These are phyloP conservation scores for Chironomus striatipennis DNA, from an alignment of 1,140 invertebrate genomes.

Conservation along the genomic window DNA sequence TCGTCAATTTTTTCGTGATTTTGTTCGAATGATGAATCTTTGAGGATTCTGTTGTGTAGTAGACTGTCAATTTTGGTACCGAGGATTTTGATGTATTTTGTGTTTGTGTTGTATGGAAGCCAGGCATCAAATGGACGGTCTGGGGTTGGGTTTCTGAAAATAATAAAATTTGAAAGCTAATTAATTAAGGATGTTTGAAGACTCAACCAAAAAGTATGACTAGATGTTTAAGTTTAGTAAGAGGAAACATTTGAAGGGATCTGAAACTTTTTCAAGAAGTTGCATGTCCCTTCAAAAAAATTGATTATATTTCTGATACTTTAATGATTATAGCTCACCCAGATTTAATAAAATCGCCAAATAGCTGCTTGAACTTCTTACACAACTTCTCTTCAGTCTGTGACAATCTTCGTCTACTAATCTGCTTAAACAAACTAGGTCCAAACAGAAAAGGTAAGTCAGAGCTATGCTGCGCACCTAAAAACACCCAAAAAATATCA, in stretches of 20 bases:
- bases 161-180: conserved; percentile 16
- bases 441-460: conserved; percentile 57
- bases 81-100: conserved; percentile 41
- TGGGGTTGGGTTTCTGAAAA: conserved; percentile 43
- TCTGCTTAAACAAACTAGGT: conserved; percentile 51
- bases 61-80: conserved; percentile 28
- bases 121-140: conserved; percentile 47
- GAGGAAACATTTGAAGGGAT: too few species aligned
- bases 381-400: conserved; percentile 49
- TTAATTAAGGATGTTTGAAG: too few species aligned
- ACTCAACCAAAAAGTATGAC: too few species aligned
- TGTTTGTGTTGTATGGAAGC: conserved; percentile 46
- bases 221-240: too few species aligned
- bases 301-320: background rate
- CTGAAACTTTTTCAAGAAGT: too few species aligned
- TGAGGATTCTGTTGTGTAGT: background rate
- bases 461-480: conserved; percentile 51
- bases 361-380: conserved; percentile 45
- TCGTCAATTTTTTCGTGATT: conserved; percentile 27
- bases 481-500: conserved; percentile 27
- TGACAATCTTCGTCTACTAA: conserved; percentile 46
- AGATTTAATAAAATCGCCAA: conserved; percentile 52
- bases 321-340: conserved; percentile 41
- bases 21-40: conserved; percentile 28
- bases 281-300: too few species aligned